Evolutionary conservation across 2,888 invertebrate genomes (phyloP).

Genomic region (Linnaemya vulpina): DNA sequence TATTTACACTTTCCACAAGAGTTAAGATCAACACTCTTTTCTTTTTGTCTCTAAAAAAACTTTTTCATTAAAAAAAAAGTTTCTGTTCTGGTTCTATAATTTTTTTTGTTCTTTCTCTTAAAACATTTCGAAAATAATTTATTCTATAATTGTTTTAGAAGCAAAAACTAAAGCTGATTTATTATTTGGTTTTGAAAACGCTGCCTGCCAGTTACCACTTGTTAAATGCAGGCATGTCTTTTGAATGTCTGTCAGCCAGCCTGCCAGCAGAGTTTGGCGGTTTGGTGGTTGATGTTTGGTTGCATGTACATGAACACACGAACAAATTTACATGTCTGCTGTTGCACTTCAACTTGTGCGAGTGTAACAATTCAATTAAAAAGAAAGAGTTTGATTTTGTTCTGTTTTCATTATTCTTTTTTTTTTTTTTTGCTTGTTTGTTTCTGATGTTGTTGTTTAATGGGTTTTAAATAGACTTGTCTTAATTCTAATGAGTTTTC

Average conservation of each 20-base stretch:
- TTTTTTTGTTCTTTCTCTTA: background rate
- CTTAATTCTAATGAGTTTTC: conserved; percentile 58
- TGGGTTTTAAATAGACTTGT: conserved; percentile 35
- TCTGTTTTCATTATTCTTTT: too few species aligned
- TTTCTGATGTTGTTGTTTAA: background rate
- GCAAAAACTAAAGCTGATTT: background rate
- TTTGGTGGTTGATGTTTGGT: conserved; percentile 40
- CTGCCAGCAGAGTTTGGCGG: conserved; percentile 39
- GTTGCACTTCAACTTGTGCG: conserved; percentile 16
- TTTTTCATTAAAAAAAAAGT: background rate
- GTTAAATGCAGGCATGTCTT: conserved; percentile 41
- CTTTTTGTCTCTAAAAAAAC: background rate
- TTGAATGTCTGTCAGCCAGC: conserved; percentile 42
- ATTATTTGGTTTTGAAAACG: conserved; percentile 10
- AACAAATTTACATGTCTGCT: conserved; percentile 19
- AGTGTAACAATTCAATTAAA: conserved; percentile 58
- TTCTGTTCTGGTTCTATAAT: background rate
- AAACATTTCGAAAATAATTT: conserved; percentile 27
- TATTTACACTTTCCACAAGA: background rate
- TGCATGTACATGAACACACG: conserved; percentile 13
- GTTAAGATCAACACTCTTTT: background rate
- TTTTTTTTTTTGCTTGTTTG: background rate
- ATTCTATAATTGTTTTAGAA: conserved; percentile 45
- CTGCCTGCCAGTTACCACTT: conserved; percentile 28
- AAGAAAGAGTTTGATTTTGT: conserved; percentile 48